Evolutionary conservation across 2,888 invertebrate genomes (phyloP), one percentile per base, ranked within the genome.

Genomic region (Eupithecia abbreviata): DNA sequence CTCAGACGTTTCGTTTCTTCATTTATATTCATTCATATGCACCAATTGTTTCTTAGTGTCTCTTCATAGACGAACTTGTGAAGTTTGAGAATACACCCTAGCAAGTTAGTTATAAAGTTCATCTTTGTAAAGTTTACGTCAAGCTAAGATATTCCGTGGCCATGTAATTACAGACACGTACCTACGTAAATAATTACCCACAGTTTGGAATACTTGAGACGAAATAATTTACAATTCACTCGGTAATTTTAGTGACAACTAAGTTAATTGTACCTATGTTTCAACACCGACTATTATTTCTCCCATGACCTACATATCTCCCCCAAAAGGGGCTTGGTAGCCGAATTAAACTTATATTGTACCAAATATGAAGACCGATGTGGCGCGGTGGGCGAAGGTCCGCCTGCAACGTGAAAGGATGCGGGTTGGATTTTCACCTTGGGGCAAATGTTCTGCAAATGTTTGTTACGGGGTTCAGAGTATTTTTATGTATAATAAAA

Each of bases 51-150:
- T 41, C 42, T 30, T 30, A 66, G 42, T 5, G 15, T 15, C 15
- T 15, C 42, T 66, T 66, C 66, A 42, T 66, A 42, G 66, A 66
- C 15, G 42, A 58, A 66, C 41, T 42, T 6, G 12, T 62, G 42
- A 66, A 66, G 15, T 66, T 66, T 6, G 66, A 66, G 42, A 42
- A 42, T 42, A 65, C 42, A 66, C 66, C 42, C 66, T 15, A 6
- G 66, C 41, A 66, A 42, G 66, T 42, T 42, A 66, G 42, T 66
- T 62, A 10, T 30, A 12, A 51, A 68, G 10, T 68, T 69, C 30
- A 69, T 18, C 68, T 69, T 69, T 43, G 75, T 68, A 18, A 68
- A 67, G 71, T 71, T 72, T n/a, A 45, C 67, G 58, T 49, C 30
- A 41, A 70, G 72, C 45, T 62, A 62, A 10, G 58, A 13, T n/a